Percentiles rank a stretch among this genome's conserved stretches.
Conservation (phyloP, 2,797 vertebrate genomes). For the Falco biarmicus region DNA sequence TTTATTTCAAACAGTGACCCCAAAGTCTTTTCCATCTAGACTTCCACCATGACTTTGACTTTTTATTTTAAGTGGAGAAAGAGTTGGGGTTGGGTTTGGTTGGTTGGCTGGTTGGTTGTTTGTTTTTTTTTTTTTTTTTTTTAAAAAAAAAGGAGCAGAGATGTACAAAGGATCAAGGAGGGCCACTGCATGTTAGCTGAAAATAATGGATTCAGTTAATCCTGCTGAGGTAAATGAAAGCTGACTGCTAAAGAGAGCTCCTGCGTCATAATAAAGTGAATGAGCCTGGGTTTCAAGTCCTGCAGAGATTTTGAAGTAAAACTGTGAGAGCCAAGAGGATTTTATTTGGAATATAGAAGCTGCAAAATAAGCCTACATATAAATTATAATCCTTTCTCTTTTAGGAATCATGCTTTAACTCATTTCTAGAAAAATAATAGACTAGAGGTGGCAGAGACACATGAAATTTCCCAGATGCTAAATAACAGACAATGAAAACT, state of each 20-base stretch:
- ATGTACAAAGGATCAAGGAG: slow-evolving; percentile 16
- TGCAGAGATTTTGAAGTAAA: slow-evolving; percentile 16
- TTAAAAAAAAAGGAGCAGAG: not conserved
- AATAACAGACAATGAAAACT: not conserved
- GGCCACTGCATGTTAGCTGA: not conserved
- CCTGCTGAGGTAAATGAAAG: slow-evolving; percentile 22
- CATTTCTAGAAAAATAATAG: not conserved
- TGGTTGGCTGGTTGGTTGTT: not conserved
- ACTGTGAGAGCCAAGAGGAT: not conserved
- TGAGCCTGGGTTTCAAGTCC: not conserved
- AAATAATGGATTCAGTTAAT: slow-evolving; percentile 35
- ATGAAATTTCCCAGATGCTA: not conserved
- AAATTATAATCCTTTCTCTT: not conserved
- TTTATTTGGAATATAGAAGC: not conserved
- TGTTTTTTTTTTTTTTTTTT: not conserved
- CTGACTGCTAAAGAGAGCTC: slow-evolving; percentile 9
- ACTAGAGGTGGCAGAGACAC: not conserved
- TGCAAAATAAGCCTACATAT: not conserved
- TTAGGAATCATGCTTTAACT: not conserved
- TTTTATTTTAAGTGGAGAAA: not conserved
- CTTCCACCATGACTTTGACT: not conserved
- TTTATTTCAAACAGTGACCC: slow-evolving; percentile 2
- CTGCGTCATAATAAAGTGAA: not conserved
- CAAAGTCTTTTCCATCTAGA: not conserved
- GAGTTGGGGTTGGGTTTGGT: too few species aligned